Evolutionary conservation across 2,888 invertebrate species (phyloP).

Genomic region (Mythimna vitellina): DNA sequence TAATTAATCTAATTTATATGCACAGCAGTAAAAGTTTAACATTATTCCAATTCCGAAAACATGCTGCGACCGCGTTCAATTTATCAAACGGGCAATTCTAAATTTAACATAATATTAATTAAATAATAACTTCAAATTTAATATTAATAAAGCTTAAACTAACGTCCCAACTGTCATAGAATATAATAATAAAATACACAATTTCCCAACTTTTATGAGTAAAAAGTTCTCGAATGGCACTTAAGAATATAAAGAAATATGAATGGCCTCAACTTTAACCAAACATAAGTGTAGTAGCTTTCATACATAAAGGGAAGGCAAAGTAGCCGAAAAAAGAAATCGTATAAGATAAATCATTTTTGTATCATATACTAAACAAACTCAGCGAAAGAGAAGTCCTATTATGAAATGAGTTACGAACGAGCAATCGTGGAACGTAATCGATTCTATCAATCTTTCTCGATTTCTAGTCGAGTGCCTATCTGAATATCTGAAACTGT

Average conservation of each 20-base stretch:
- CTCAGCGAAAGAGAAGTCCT: slow-evolving; percentile 18
- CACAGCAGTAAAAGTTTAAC: slow-evolving; percentile 41
- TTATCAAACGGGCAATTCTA: slow-evolving; percentile 4
- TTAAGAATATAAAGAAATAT: slow-evolving; percentile 7
- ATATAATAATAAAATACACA: background rate
- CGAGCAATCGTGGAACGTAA: slow-evolving; percentile 52
- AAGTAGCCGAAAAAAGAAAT: slow-evolving; percentile 22
- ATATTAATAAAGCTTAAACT: slow-evolving; percentile 1
- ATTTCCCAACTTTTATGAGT: slow-evolving; percentile 2
- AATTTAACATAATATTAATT: background rate
- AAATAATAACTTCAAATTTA: slow-evolving; percentile 1
- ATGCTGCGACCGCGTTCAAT: slow-evolving; percentile 14
- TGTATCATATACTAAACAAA: slow-evolving; percentile 16
- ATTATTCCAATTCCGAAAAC: slow-evolving; percentile 27
- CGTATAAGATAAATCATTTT: slow-evolving; percentile 18
- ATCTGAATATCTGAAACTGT: slow-evolving; percentile 34
- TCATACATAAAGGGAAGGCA: background rate
- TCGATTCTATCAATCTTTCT: slow-evolving; percentile 61
- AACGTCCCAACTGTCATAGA: slow-evolving; percentile 6
- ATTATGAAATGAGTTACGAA: slow-evolving; percentile 17
- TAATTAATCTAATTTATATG: slow-evolving; percentile 57
- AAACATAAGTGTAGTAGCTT: slow-evolving; percentile 16
- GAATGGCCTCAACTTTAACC: slow-evolving; percentile 16
- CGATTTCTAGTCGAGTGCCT: slow-evolving; percentile 60
- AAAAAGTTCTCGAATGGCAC: slow-evolving; percentile 7